phyloP scores from a whole-genome alignment of 2,888 invertebrate species.

The Oscheius sp. region DNA sequence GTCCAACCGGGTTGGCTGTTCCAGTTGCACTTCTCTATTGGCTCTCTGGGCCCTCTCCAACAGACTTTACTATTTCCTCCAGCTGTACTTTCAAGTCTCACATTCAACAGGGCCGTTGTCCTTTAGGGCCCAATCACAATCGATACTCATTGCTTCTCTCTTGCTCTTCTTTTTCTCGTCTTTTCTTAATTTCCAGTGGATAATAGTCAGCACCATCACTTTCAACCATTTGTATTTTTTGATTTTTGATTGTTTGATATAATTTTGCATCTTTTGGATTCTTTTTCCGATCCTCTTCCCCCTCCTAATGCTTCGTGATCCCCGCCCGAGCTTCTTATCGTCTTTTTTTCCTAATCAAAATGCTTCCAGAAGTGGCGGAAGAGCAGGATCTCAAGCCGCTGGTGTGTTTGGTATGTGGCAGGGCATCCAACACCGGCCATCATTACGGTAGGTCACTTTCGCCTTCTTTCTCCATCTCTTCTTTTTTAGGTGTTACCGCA shows the following conservation, averaged over 20 bases:
- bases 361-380: conserved; percentile 12
- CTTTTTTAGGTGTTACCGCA: conserved; percentile 16
- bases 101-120: conserved; percentile 32
- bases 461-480: conserved; percentile 19
- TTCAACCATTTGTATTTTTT: not conserved
- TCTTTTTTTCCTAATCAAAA: not conserved
- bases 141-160: conserved; percentile 22
- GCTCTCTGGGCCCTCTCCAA: conserved; percentile 28
- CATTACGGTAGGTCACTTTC: conserved; percentile 56
- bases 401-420: conserved; percentile 53
- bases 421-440: conserved; percentile 55
- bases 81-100: conserved; percentile 31
- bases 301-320: no score
- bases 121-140: conserved; percentile 36
- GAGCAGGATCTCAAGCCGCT: conserved; percentile 26
- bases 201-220: not conserved
- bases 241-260: not conserved
- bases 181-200: not conserved
- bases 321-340: not conserved
- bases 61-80: conserved; percentile 19
- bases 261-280: no score
- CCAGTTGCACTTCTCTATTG: conserved; percentile 32
- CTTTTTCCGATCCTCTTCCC: no score
- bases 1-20: not conserved
- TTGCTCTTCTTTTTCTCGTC: not conserved